Base-by-base conservation (phyloP, 2,113 vertebrate genomes). In the Pionites leucogaster region DNA sequence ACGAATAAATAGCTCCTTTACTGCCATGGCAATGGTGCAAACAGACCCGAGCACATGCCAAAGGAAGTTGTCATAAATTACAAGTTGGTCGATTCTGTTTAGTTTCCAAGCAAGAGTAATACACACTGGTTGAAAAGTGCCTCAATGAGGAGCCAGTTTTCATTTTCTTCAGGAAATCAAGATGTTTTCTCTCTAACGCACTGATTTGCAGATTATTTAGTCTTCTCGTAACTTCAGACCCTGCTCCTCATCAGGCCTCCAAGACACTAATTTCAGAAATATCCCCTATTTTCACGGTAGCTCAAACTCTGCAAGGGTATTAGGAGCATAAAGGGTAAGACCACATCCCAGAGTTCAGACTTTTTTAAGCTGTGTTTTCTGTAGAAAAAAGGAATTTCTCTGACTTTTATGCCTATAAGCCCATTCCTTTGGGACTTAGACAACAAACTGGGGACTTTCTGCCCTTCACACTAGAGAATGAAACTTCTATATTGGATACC, bases 11-110 rank as follows among this genome's bases (percentile, higher is more conserved):
- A 98, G 97, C 95, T 97, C 96, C 84, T 96, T 92, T 50, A 97
- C 98, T 99, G 97, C 98, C 98, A 99, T 98, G 97, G 98, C 96
- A 98, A 98, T 98, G 90, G 88, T 92, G 91, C 96, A 98, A 98
- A 99, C 98, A 98, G 82, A 93, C 59, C 33, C 5, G 59, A 92
- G 52, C 37, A 97, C 96, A 98, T 95, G 97, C 98, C 98, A 97
- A 97, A 97, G 95, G 93, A 94, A 95, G 94, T 62, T 95, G 97
- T 96, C 97, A 98, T 99, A 98, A 99, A 98, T 99, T 98, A 98
- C 94, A 95, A 88, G 96, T 42, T 96, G 98, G 98, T 98, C 98
- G 98, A 98, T 98, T 98, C 95, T 98, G 98, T 98, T 99, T 98
- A 96, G 96, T 98, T 99, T 98, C 96, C 97, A 88, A 96, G 95